These are phyloP conservation scores for Meriones psammophilus DNA, from an alignment of 2,797 vertebrate species.

Conservation along the genomic window DNA sequence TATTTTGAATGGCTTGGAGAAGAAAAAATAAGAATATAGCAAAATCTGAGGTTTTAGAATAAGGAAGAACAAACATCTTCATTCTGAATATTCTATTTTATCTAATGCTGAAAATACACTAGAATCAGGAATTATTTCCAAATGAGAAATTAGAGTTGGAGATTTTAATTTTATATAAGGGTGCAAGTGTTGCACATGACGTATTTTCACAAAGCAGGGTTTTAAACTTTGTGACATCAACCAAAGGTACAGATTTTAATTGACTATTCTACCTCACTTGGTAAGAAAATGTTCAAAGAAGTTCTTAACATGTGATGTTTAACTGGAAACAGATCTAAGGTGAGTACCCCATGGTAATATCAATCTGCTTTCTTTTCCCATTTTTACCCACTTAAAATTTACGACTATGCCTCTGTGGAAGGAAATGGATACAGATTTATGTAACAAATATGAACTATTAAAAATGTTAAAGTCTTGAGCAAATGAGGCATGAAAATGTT, in stretches of 20 bases:
- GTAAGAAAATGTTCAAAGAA: not conserved
- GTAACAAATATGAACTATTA: constrained; percentile 21
- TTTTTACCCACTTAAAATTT: constrained; percentile 8
- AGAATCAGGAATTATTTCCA: not conserved
- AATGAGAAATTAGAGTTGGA: not conserved
- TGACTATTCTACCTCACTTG: not conserved
- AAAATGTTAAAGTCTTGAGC: constrained; percentile 59
- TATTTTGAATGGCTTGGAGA: not conserved
- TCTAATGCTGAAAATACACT: not conserved
- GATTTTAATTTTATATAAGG: constrained; percentile 38
- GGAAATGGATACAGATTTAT: not conserved
- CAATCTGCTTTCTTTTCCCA: not conserved
- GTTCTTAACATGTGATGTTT: not conserved
- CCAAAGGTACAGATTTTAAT: not conserved
- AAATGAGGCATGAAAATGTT: constrained; percentile 57
- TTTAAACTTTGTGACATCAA: not conserved
- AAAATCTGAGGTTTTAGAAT: not conserved
- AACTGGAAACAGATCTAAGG: not conserved
- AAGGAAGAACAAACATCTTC: not conserved
- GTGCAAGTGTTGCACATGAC: not conserved
- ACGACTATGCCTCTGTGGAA: not conserved
- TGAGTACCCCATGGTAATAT: not conserved
- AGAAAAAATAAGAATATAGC: not conserved
- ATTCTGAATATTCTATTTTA: not conserved
- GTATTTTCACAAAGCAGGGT: not conserved